phyloP scores from a whole-genome alignment of 1,140 invertebrate genomes.

The Chrysoperla carnea region DNA sequence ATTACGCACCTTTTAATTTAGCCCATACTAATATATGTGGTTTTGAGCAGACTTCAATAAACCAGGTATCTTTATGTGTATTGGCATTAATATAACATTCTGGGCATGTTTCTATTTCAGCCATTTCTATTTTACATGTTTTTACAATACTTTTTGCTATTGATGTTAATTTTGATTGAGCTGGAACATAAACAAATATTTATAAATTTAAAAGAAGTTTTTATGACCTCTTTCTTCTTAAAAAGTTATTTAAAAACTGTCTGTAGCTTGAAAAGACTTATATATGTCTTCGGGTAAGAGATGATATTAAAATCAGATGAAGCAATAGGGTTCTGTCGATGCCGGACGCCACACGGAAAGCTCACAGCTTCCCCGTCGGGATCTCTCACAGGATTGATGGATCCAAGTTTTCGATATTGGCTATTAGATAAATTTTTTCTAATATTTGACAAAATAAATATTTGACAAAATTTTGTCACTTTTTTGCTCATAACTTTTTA shows the following conservation, averaged over 20 bases:
- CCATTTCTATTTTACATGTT: conserved; percentile 68
- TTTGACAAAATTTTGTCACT: too few relatives aligned
- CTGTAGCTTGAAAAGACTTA: neutral
- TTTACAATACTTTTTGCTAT: conserved; percentile 64
- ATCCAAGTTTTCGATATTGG: too few relatives aligned
- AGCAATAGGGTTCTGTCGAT: too few relatives aligned
- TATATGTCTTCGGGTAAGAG: neutral
- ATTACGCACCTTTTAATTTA: conserved; percentile 54
- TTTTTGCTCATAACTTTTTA: too few relatives aligned
- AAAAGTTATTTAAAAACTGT: neutral
- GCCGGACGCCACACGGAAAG: too few relatives aligned
- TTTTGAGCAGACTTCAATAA: conserved; percentile 72
- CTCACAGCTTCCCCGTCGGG: too few relatives aligned
- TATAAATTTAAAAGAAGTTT: neutral
- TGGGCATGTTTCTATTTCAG: conserved; percentile 84
- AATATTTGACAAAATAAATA: too few relatives aligned
- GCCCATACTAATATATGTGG: conserved; percentile 85
- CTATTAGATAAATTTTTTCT: too few relatives aligned
- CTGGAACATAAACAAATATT: conserved; percentile 25
- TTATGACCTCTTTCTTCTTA: too few relatives aligned
- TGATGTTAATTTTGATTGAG: conserved; percentile 56
- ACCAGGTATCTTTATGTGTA: conserved; percentile 67
- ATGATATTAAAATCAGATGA: too few relatives aligned
- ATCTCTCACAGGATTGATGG: too few relatives aligned
- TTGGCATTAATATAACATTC: conserved; percentile 81